phyloP scores from a whole-genome alignment of 2,113 vertebrate species.

The Microtus oregoni region DNA sequence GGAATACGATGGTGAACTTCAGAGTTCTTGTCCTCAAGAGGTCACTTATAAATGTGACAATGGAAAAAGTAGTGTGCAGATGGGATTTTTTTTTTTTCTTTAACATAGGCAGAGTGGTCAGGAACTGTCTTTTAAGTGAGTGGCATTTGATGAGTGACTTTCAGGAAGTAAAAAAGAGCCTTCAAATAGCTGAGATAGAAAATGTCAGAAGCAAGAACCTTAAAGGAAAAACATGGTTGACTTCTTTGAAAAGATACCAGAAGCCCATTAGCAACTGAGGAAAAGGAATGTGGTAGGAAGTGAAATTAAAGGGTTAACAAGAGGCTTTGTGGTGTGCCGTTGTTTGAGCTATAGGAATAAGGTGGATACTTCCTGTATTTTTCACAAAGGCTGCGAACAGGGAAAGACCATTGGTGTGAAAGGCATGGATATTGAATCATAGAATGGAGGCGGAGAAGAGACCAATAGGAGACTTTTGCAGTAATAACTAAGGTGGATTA shows the following conservation, averaged over 20 bases:
- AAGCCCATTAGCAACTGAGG: not conserved
- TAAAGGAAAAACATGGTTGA: not conserved
- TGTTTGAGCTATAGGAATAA: not conserved
- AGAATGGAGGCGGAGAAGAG: not conserved
- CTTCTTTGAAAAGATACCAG: not conserved
- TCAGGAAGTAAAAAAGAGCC: not conserved
- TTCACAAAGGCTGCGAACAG: not conserved
- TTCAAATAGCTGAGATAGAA: not conserved
- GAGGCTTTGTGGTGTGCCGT: not conserved
- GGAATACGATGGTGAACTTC: not conserved
- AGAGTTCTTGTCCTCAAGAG: not conserved
- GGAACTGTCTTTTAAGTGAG: not conserved
- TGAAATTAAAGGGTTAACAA: not conserved
- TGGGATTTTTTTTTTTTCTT: constrained; percentile 23
- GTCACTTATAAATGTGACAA: not conserved
- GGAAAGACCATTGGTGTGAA: not conserved
- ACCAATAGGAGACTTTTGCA: not conserved
- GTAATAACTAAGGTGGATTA: not conserved
- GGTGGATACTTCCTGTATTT: not conserved
- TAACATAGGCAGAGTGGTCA: not conserved
- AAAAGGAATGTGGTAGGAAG: not conserved
- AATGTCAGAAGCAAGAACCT: not conserved
- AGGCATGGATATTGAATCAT: not conserved
- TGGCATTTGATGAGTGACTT: not conserved
- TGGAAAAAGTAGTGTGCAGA: constrained; percentile 14